Evolutionary conservation across 2,113 vertebrate species (phyloP), one percentile per base, ranked within the genome.

Genomic region (Martes martes): DNA sequence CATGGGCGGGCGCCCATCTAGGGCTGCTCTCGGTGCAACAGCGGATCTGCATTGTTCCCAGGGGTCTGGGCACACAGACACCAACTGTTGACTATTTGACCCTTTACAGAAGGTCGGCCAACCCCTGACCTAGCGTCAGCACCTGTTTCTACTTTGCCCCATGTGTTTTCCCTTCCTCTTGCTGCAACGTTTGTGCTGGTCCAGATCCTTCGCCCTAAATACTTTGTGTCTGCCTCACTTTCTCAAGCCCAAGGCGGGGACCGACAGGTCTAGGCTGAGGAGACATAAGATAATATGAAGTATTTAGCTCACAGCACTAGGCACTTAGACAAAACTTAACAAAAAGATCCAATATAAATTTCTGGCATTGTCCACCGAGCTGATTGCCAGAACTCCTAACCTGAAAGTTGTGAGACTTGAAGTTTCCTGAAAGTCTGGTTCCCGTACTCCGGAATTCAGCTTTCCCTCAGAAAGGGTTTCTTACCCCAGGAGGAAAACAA

Each of bases 1-100:
- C 0, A 0, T 11, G 31, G 11, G 33, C 16, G 3, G 26, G 36
- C 0, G 0, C 3, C 6, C 23, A 1, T 9, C 31, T 2, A 2
- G 0, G 10, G 59, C 63, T 6, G 19, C 14, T 81, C n/a, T 63
- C 13, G 11, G 47, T 50, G 47, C 47, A 50, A 50, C 47, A 13
- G 47, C 11, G 11, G 47, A 50, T 11, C 1, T 31, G 18, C 42
- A 7, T 1, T 0, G 52, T 2, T 59, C 36, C 42, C 57, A 4
- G 55, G 69, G 59, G n/a, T 71, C 57, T 57, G 18, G 14, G 39
- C 4, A 57, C 11, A 36, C 42, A 24, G 33, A 93, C 14, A 45
- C 42, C 36, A 23, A 67, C 47, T 33, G 13, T 6, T 73, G 59
- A 65, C 10, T 67, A 4, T 57, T 26, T 73, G 80, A n/a, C 28